Conservation (phyloP, 37 sponge, comb jelly and placozoan species). For the Chondrilla cf. caribensis region DNA sequence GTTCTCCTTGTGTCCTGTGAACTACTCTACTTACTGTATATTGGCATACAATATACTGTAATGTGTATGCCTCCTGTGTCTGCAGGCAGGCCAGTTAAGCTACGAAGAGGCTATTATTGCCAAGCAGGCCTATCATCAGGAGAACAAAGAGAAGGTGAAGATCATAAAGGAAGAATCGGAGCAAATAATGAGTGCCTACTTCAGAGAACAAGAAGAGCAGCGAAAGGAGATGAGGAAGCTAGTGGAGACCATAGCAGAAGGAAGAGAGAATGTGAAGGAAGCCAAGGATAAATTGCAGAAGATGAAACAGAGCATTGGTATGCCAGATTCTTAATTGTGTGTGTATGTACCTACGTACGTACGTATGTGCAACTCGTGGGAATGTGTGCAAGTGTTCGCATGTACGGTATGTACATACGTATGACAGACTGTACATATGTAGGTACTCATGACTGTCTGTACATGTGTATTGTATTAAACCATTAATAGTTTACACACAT, state of each 20-base stretch:
- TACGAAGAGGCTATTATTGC: slow-evolving; percentile 97
- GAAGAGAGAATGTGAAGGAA: slow-evolving; percentile 75
- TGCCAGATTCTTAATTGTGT: background rate
- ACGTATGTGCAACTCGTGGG: background rate
- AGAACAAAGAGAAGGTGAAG: slow-evolving; percentile 57
- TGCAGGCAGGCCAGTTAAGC: slow-evolving; percentile 80
- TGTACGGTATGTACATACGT: background rate
- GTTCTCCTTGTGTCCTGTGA: background rate
- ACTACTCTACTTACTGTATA: background rate
- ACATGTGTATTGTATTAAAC: background rate
- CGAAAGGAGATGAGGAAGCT: slow-evolving; percentile 71
- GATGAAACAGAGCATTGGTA: slow-evolving; percentile 88
- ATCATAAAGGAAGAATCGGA: slow-evolving; percentile 81
- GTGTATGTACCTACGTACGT: slow-evolving; percentile 30
- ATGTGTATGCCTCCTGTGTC: background rate
- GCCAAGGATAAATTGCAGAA: slow-evolving; percentile 71
- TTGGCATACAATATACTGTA: background rate
- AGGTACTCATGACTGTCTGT: background rate
- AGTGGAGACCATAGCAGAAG: slow-evolving; percentile 76
- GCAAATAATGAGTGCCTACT: slow-evolving; percentile 73
- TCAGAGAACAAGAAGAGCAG: slow-evolving; percentile 67
- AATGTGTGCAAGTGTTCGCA: background rate
- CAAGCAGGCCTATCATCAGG: slow-evolving; percentile 56
- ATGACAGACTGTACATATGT: background rate
- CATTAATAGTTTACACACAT: background rate